phyloP scores from a whole-genome alignment of 2,113 vertebrate genomes.

The Puffinus mauretanicus region DNA sequence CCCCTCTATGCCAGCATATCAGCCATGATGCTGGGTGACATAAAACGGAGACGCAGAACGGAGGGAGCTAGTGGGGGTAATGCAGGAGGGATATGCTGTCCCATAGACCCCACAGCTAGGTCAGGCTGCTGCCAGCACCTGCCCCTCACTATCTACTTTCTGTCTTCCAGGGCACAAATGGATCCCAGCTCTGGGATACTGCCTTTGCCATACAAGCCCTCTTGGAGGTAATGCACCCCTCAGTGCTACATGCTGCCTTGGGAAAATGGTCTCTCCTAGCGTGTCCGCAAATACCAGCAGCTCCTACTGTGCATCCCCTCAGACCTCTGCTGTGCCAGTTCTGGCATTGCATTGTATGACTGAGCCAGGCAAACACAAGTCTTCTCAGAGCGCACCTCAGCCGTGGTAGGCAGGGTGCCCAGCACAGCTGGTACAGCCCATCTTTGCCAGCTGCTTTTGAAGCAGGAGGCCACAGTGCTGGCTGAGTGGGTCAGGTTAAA shows the following conservation, averaged over 20 bases:
- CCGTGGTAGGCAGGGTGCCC: background rate
- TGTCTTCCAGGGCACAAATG: constrained; percentile 88
- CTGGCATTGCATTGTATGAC: background rate
- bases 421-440: background rate
- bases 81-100: background rate
- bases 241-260: background rate
- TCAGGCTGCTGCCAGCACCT: background rate
- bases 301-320: background rate
- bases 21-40: background rate
- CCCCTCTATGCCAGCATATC: background rate
- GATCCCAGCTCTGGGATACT: constrained; percentile 96
- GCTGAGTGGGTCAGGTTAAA: background rate
- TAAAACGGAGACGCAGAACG: background rate
- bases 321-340: background rate
- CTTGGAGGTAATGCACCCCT: constrained; percentile 81
- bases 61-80: background rate
- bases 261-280: background rate
- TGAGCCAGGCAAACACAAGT: background rate
- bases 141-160: background rate
- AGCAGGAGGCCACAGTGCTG: background rate
- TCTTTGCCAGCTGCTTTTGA: background rate
- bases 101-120: background rate
- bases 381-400: background rate
- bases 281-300: background rate
- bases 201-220: constrained; percentile 91